A percentile compares a stretch with the other conserved stretches of the same genome.
These are phyloP conservation scores for Sarotherodon lohbergeri DNA, from an alignment of 2,113 vertebrate genomes.

Conservation along the genomic window DNA sequence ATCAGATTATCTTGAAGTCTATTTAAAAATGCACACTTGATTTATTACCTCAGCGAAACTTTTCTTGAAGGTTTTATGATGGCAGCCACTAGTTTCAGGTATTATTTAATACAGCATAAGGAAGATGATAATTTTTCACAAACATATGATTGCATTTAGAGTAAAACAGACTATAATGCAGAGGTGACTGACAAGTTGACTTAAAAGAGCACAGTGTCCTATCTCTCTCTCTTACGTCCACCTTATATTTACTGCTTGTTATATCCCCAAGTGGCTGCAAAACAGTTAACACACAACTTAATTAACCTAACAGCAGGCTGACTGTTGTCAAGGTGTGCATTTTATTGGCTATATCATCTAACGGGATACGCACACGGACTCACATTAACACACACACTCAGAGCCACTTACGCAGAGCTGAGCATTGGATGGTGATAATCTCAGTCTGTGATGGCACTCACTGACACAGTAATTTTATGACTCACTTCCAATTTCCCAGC, in stretches of 20 bases:
- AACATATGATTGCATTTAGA: neutral
- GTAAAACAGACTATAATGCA: neutral
- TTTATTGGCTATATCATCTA: neutral
- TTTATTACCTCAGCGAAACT: neutral
- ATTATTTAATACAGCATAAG: neutral
- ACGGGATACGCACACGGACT: neutral
- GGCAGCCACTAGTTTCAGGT: neutral
- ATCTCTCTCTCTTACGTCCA: neutral
- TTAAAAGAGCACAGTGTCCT: neutral
- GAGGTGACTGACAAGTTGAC: neutral
- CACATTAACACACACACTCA: neutral
- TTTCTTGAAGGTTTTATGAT: neutral
- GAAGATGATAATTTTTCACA: neutral
- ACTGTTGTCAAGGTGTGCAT: neutral
- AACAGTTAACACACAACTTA: neutral
- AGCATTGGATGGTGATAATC: constrained; percentile 25
- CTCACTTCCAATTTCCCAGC: constrained; percentile 32
- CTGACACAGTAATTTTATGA: constrained; percentile 39
- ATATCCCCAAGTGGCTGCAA: neutral
- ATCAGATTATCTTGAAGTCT: neutral
- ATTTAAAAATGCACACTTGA: neutral
- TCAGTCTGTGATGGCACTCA: constrained; percentile 23
- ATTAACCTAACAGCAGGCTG: neutral
- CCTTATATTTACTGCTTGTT: neutral
- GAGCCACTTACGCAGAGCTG: neutral